Evolutionary conservation across 2,888 invertebrate genomes (phyloP), one percentile per base, ranked within the genome.

Genomic region (Agrotis exclamationis): DNA sequence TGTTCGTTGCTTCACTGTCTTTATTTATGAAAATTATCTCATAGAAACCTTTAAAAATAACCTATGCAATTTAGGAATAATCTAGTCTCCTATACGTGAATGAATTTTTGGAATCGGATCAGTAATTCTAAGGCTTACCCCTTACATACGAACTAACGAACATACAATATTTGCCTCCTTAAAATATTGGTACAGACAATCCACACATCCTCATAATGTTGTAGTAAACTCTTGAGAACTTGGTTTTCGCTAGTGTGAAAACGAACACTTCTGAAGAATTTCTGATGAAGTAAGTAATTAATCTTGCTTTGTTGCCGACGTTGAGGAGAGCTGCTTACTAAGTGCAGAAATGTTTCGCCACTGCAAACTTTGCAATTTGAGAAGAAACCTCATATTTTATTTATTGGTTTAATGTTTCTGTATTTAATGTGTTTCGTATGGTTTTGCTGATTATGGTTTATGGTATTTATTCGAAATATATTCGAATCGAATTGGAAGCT

Each of bases 241-340:
- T 74, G 57, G 62, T 63, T 63, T 58, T 66, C 58, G 45, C 70
- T 39, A 85, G 79, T 85, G 76, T 76, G 70, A 79, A 85, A 83
- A 74, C 74, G 69, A 74, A 67, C 71, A 70, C 65, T 68, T 48
- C 51, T 54, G 51, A 75, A 73, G 81, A 81, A 81, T 77, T 84
- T 70, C 51, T 73, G 75, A 79, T 82, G 76, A 79, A 79, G 76
- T 76, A 71, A 79, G 85, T 85, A 80, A 83, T 85, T 83, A 85
- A 84, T 85, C 83, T 83, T 83, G 74, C 73, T 82, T 79, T 83
- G 83, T 85, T 83, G 83, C 76, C 69, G 77, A 85, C 76, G 72
- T 63, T 81, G 65, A 65, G 76, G 54, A 66, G 72, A 62, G 60
- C 69, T 66, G 68, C 75, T 74, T 72, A 57, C 66, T 71, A 70